These are phyloP conservation scores for Craniophora ligustri DNA, from an alignment of 2,888 invertebrate species.

Conservation along the genomic window DNA sequence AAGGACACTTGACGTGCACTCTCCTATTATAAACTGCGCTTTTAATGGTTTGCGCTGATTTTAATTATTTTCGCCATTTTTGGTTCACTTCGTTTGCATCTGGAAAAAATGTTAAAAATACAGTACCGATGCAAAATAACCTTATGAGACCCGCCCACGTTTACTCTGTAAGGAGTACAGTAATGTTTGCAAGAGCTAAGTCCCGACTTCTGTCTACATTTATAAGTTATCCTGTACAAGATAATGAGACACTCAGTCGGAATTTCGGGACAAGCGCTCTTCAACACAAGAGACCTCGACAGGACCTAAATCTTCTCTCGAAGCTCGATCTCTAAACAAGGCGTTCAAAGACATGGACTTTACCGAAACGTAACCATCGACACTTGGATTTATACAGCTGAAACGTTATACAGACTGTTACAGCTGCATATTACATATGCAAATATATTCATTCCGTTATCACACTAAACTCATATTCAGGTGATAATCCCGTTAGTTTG, in stretches of 20 bases:
- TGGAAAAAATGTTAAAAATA: constrained; percentile 21
- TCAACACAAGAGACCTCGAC: constrained; percentile 53
- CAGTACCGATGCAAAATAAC: constrained; percentile 11
- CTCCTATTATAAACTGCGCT: constrained; percentile 88
- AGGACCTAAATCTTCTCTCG: constrained; percentile 54
- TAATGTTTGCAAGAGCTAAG: background rate
- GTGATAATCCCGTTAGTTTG: constrained; percentile 84
- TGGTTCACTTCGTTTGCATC: constrained; percentile 62
- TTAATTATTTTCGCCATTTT: constrained; percentile 84
- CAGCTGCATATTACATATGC: constrained; percentile 55
- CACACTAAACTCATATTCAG: constrained; percentile 77
- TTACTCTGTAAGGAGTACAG: constrained; percentile 9
- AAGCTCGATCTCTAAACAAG: constrained; percentile 68
- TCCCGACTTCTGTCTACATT: constrained; percentile 20
- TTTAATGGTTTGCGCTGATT: constrained; percentile 86
- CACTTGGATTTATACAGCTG: constrained; percentile 49
- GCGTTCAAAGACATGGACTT: constrained; percentile 61
- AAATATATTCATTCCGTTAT: constrained; percentile 68
- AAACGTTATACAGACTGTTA: constrained; percentile 40
- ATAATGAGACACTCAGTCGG: constrained; percentile 63
- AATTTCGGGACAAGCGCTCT: constrained; percentile 56
- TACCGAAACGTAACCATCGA: constrained; percentile 38
- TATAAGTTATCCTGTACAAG: constrained; percentile 50
- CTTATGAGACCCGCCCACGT: constrained; percentile 6
- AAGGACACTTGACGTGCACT: constrained; percentile 85